These are phyloP conservation scores for Cantharis nigra DNA, from an alignment of 2,888 invertebrate species.

Conservation along the genomic window DNA sequence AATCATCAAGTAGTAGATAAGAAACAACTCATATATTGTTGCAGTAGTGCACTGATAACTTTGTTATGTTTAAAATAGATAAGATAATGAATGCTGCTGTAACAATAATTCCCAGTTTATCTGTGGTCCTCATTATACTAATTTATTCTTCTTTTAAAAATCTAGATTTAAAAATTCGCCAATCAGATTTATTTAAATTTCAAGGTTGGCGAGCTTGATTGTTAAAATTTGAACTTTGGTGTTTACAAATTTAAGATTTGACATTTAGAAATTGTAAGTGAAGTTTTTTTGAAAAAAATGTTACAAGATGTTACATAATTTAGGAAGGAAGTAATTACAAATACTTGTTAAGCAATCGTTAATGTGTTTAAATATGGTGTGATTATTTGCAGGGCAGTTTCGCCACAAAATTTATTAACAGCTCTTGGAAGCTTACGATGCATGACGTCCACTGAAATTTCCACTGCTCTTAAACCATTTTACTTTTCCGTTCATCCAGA, in stretches of 20 bases:
- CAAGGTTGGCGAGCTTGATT: not conserved
- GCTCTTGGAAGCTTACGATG: not conserved
- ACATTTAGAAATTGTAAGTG: not conserved
- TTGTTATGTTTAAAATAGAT: not conserved
- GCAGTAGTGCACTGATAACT: not conserved
- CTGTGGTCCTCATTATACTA: not conserved
- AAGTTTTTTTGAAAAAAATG: not conserved
- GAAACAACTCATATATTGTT: not conserved
- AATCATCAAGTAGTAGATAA: not conserved
- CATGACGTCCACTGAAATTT: constrained; percentile 80
- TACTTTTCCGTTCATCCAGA: constrained; percentile 96
- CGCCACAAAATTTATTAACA: not conserved
- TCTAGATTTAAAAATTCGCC: not conserved
- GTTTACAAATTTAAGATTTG: not conserved
- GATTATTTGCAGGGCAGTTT: not conserved
- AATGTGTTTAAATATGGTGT: not conserved
- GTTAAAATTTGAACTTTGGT: not conserved
- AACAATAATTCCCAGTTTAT: not conserved
- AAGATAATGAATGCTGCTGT: not conserved
- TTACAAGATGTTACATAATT: constrained; percentile 11
- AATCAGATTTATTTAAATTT: not conserved
- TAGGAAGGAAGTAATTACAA: constrained; percentile 6
- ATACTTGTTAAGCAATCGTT: not conserved
- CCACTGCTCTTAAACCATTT: constrained; percentile 89
- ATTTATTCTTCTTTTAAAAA: not conserved